Percentiles rank a stretch among this genome's conserved stretches.
Conservation (phyloP, 2,888 invertebrate species). For the Polyommatus iphigenia region DNA sequence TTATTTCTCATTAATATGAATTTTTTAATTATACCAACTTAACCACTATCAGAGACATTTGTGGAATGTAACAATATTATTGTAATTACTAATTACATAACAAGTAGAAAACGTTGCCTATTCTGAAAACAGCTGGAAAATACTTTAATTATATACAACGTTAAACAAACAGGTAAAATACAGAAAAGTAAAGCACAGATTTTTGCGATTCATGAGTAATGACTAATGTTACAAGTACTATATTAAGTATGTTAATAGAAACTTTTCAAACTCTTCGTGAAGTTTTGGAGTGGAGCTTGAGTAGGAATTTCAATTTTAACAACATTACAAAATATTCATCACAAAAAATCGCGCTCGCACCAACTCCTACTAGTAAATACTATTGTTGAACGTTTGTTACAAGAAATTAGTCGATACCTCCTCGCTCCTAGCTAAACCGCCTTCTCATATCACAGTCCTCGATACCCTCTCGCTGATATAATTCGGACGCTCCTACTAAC, state of each 20-base stretch:
- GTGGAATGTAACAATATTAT: conserved; percentile 68
- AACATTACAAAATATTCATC: background rate
- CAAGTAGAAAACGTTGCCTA: conserved; percentile 51
- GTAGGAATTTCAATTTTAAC: background rate
- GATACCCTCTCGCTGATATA: conserved; percentile 47
- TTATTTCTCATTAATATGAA: conserved; percentile 46
- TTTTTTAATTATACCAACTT: conserved; percentile 49
- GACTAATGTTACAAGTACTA: too few relatives aligned
- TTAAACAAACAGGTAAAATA: background rate
- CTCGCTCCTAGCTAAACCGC: background rate
- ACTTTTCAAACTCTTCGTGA: background rate
- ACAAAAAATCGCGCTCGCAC: background rate
- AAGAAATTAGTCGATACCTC: conserved; percentile 7
- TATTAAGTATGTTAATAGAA: background rate
- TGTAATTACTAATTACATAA: conserved; percentile 47
- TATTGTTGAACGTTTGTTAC: conserved; percentile 2
- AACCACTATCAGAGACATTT: conserved; percentile 46
- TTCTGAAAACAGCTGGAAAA: conserved; percentile 50
- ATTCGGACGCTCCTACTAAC: conserved; percentile 37
- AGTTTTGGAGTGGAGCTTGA: background rate
- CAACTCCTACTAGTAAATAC: conserved; percentile 15
- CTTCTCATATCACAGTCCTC: conserved; percentile 62
- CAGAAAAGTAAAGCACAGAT: too few relatives aligned
- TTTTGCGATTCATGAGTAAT: too few relatives aligned
- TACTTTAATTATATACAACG: conserved; percentile 47